Evolutionary conservation across 2,888 invertebrate species (phyloP).

Genomic region (Leucophenga maculata): DNA sequence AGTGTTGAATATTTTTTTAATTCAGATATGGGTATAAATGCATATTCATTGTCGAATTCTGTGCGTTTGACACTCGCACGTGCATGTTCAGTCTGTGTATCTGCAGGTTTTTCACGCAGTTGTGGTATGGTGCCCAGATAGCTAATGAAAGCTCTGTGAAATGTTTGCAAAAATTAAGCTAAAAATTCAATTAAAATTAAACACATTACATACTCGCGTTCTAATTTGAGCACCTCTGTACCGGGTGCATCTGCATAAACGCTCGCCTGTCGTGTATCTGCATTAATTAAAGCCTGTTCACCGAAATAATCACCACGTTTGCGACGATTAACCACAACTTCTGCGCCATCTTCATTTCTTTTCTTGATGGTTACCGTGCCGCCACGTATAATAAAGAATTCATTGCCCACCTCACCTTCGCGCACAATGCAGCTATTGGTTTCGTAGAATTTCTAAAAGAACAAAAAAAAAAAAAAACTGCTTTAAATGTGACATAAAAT

Average conservation of each 20-base stretch:
- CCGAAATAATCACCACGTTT: constrained; percentile 90
- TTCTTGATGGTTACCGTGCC: constrained; percentile 85
- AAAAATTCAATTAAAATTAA: not conserved
- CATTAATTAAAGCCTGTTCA: constrained; percentile 87
- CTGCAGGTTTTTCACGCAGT: constrained; percentile 62
- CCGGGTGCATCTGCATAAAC: constrained; percentile 89
- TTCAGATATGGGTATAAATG: constrained; percentile 82
- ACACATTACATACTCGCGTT: constrained; percentile 81
- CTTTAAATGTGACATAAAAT: not conserved
- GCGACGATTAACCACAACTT: constrained; percentile 80
- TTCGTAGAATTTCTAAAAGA: constrained; percentile 82
- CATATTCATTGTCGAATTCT: constrained; percentile 75
- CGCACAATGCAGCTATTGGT: constrained; percentile 85
- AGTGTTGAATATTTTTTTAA: constrained; percentile 87
- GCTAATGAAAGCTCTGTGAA: constrained; percentile 81
- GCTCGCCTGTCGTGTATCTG: constrained; percentile 90
- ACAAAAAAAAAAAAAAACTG: not conserved
- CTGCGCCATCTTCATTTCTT: constrained; percentile 76
- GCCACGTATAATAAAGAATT: constrained; percentile 91
- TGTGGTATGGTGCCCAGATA: constrained; percentile 82
- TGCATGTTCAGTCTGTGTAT: constrained; percentile 43
- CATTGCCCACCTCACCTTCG: constrained; percentile 90
- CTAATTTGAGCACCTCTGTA: constrained; percentile 89
- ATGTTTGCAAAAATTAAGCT: not conserved
- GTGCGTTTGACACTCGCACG: constrained; percentile 54